These are phyloP conservation scores for Drosophila gaucha DNA, from an alignment of 2,888 invertebrate species.

Conservation along the genomic window DNA sequence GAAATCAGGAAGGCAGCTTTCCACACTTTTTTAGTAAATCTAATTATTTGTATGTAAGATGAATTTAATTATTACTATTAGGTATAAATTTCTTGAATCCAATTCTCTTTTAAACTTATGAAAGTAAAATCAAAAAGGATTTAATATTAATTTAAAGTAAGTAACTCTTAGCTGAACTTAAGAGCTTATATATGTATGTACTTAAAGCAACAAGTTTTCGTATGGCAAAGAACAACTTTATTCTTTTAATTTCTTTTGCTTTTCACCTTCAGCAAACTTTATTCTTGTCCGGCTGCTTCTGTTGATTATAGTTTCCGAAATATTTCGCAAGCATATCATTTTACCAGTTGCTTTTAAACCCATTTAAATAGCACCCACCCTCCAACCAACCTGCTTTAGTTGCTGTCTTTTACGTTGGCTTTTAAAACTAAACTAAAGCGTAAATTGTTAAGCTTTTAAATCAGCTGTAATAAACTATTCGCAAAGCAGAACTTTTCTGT, in stretches of 20 bases:
- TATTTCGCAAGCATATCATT: background rate
- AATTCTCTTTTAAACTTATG: too few species aligned
- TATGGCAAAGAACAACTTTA: background rate
- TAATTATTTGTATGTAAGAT: too few species aligned
- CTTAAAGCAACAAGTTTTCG: background rate
- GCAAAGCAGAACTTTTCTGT: too few species aligned
- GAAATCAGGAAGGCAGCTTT: too few species aligned
- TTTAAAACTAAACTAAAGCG: background rate
- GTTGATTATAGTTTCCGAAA: background rate
- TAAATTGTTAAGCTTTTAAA: conserved; percentile 2
- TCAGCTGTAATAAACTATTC: conserved; percentile 21
- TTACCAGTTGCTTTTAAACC: background rate
- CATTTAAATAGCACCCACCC: background rate
- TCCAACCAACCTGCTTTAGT: background rate
- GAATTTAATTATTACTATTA: too few species aligned
- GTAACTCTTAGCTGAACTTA: background rate
- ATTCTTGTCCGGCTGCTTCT: too few species aligned
- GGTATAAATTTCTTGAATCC: too few species aligned
- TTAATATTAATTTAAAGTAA: too few species aligned
- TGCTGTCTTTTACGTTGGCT: background rate
- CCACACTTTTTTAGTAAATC: too few species aligned
- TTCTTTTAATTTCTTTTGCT: background rate
- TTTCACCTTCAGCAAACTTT: background rate
- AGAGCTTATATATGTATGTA: background rate
- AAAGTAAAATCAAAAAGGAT: too few species aligned